Conservation (phyloP, 1,140 invertebrate genomes). For the Berghia stephanieae region DNA sequence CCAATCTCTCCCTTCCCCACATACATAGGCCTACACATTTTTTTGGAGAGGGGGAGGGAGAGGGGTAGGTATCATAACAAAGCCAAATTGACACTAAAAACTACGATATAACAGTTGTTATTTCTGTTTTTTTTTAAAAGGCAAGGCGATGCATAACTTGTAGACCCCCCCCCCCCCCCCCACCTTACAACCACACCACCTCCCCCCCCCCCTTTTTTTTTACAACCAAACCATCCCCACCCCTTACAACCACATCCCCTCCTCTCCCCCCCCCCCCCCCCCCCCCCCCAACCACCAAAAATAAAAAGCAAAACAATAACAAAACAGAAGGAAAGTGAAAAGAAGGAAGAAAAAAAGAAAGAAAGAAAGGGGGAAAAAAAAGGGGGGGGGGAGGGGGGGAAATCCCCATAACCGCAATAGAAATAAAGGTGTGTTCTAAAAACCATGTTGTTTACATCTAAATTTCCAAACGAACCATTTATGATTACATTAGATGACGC, state of each 20-base stretch:
- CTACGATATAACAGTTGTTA: background rate
- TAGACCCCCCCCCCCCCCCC: conserved; percentile 1
- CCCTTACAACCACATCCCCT: background rate
- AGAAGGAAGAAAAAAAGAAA: background rate
- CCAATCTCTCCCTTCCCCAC: too few species aligned
- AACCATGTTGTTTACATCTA: too few species aligned
- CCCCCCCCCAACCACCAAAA: background rate
- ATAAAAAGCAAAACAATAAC: background rate
- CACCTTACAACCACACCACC: background rate
- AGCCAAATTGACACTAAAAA: background rate
- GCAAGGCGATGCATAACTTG: too few species aligned
- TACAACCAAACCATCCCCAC: background rate
- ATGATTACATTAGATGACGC: too few species aligned
- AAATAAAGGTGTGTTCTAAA: too few species aligned
- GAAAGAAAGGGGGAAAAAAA: background rate
- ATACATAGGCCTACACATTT: too few species aligned
- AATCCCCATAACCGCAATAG: too few species aligned
- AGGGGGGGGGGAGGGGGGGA: too few species aligned
- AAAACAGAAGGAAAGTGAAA: background rate
- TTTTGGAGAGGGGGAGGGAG: background rate
- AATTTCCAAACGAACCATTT: too few species aligned
- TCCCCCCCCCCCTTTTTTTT: background rate
- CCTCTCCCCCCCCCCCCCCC: background rate
- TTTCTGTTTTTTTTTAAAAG: too few species aligned
- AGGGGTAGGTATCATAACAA: background rate